Base-by-base conservation (phyloP, 2,888 invertebrate species). In the Horisme vitalbata region DNA sequence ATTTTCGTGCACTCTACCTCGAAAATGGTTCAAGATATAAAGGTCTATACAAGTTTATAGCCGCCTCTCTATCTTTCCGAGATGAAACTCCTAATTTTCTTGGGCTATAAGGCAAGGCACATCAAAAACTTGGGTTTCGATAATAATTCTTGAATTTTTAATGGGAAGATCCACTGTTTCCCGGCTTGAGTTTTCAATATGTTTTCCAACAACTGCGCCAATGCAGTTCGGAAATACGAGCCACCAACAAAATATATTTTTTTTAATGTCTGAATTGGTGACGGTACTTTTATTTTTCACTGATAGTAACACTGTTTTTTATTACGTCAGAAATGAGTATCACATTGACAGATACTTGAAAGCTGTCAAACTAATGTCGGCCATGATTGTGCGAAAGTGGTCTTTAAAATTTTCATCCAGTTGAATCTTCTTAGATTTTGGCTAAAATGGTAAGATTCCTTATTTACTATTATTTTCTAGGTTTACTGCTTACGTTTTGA, bases 381-480 rank as follows among this genome's bases (percentile, higher is more conserved):
- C 37, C 37, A 37, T 37, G 15, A 37, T 28, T 37, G 37, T 4
- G 37, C 9, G 28, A 28, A 37, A 28, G 37, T 37, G 37, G 37
- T 37, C 28, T 37, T 37, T 37, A 28, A 37, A 28, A 37, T 11
- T 10, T 39, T 18, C 39, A 39, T 39, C 39, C 39, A 39, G 39
- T 39, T 32, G 9, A 10, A 39, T 39, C 31, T 39, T 39, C 31
- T 39, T 39, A 24, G 24, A 39, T 39, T 39, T 39, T 39, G 31
- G 24, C 37, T 37, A 37, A 37, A 37, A 37, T 37, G 37, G 37
- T 37, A 37, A 37, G 37, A 28, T 37, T 37, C 20, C 3, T 37
- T 37, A 8, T 37, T 37, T 37, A 28, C 10, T 37, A 37, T n/a
- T n/a, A 28, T 37, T 37, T 28, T 37, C 8, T 37, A 37, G 10